Percentiles rank a stretch among this genome's conserved stretches.
phyloP scores from a whole-genome alignment of 1,140 invertebrate genomes.

The Ylistrum balloti region DNA sequence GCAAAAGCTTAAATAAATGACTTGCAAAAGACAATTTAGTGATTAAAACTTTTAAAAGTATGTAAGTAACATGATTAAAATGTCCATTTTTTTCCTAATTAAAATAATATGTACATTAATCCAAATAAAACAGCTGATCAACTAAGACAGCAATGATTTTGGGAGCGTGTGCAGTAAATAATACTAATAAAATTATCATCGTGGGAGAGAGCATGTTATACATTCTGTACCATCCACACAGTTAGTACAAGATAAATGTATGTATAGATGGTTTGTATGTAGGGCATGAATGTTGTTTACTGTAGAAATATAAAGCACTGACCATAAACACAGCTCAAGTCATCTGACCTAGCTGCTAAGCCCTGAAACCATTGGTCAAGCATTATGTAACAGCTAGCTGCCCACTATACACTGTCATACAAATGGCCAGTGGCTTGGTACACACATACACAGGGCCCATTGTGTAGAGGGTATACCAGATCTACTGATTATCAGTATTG shows the following conservation, averaged over 20 bases:
- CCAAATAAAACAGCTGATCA: too few species aligned
- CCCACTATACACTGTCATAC: neutral
- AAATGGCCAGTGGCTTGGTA: constrained; percentile 12
- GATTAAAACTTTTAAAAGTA: neutral
- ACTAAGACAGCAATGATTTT: too few species aligned
- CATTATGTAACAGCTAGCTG: neutral
- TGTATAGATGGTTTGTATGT: too few species aligned
- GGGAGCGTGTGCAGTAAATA: neutral
- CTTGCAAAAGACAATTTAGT: neutral
- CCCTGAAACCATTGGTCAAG: constrained; percentile 25
- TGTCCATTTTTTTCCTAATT: neutral
- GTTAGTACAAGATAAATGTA: too few species aligned
- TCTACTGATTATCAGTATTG: constrained; percentile 28
- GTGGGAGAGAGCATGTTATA: too few species aligned
- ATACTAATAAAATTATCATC: neutral
- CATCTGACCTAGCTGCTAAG: constrained; percentile 31
- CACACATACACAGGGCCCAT: constrained; percentile 11
- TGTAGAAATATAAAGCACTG: constrained; percentile 20
- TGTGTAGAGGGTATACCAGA: neutral
- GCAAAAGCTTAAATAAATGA: neutral
- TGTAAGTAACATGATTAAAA: neutral
- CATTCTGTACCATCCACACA: too few species aligned
- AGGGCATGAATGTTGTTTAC: too few species aligned
- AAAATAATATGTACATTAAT: neutral
- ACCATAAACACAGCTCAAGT: neutral